phyloP scores from a whole-genome alignment of 2,113 vertebrate species.

The Meleagris gallopavo region DNA sequence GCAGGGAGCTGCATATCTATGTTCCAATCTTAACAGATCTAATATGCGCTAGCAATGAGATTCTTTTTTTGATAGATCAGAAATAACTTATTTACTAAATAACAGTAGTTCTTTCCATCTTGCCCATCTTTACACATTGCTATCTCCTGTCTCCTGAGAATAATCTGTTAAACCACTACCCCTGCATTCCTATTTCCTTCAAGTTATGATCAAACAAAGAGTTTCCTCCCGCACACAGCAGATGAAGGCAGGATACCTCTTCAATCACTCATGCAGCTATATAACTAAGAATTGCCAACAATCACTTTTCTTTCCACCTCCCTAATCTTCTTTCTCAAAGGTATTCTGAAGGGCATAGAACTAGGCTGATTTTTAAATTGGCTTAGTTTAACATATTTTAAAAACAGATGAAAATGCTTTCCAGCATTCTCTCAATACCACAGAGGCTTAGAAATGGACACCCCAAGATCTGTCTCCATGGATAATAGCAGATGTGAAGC shows the following conservation, averaged over 20 bases:
- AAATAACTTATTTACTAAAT: not conserved
- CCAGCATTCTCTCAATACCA: fast-evolving
- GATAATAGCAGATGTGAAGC: not conserved
- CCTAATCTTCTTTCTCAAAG: not conserved
- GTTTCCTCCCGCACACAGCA: not conserved
- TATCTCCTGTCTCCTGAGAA: not conserved
- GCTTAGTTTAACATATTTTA: not conserved
- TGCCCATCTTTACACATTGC: not conserved
- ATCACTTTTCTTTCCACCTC: not conserved
- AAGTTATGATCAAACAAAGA: not conserved
- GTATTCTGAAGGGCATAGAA: not conserved
- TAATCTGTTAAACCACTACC: not conserved
- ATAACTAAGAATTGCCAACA: not conserved
- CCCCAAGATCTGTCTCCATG: not conserved
- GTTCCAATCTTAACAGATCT: not conserved
- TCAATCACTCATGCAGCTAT: not conserved
- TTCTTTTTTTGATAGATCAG: not conserved
- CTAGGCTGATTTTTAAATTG: not conserved
- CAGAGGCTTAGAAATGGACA: not conserved
- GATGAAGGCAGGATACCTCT: not conserved
- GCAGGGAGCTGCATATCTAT: not conserved
- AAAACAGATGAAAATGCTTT: not conserved
- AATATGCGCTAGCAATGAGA: not conserved
- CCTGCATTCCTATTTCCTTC: not conserved
- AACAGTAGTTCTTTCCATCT: not conserved